Conservation (phyloP, 1,140 invertebrate species). For the Latrodectus geometricus region DNA sequence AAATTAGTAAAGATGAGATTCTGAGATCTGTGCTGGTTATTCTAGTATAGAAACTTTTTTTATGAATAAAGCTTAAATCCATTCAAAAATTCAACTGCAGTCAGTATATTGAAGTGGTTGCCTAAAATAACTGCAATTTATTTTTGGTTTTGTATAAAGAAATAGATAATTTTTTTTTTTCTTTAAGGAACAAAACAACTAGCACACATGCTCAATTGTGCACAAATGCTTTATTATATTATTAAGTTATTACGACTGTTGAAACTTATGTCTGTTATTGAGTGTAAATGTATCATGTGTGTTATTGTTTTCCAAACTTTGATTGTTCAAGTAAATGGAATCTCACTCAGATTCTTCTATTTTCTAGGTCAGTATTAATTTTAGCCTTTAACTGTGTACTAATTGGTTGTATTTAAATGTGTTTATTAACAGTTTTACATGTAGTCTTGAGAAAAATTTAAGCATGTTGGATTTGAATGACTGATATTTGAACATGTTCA, state of each 20-base stretch:
- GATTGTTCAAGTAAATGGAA: no score
- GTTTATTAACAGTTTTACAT: no score
- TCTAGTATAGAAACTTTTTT: slow-evolving; percentile 9
- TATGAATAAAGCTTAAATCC: slow-evolving; percentile 1
- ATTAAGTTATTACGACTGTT: not conserved
- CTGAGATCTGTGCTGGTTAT: slow-evolving; percentile 1
- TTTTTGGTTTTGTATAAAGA: not conserved
- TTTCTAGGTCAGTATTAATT: no score
- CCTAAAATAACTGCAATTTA: not conserved
- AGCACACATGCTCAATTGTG: not conserved
- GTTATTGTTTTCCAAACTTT: no score
- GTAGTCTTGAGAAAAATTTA: not conserved
- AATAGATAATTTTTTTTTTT: not conserved
- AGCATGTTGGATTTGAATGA: not conserved
- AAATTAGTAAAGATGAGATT: slow-evolving; percentile 33
- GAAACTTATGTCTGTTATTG: not conserved
- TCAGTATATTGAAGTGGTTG: slow-evolving; percentile 56
- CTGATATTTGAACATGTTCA: not conserved
- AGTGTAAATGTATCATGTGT: not conserved
- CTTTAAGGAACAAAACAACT: not conserved
- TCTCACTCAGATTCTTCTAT: no score
- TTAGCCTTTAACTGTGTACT: no score
- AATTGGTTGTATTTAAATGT: no score
- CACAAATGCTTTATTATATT: slow-evolving; percentile 13
- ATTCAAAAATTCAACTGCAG: not conserved